These are phyloP conservation scores for Dusona sp. DNA, from an alignment of 2,888 invertebrate genomes.

Conservation along the genomic window DNA sequence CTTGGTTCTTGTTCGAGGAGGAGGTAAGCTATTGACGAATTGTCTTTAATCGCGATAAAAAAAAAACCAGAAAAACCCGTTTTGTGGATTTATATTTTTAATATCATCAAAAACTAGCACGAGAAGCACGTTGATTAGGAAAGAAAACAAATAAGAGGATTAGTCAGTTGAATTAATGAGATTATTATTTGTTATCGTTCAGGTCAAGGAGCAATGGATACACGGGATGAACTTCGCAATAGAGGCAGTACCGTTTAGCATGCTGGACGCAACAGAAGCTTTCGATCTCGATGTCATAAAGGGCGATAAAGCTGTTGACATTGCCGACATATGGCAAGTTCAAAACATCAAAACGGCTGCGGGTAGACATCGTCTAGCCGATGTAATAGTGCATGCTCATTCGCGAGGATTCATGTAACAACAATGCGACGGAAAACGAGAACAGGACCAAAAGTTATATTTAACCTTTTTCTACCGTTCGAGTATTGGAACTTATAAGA, in stretches of 20 bases:
- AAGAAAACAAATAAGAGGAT: neutral
- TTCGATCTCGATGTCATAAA: constrained; percentile 86
- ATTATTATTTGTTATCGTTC: constrained; percentile 12
- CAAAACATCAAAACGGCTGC: constrained; percentile 87
- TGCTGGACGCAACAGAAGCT: constrained; percentile 87
- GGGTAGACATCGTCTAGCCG: constrained; percentile 88
- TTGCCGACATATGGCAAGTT: constrained; percentile 89
- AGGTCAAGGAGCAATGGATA: constrained; percentile 86
- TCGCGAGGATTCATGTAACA: constrained; percentile 87
- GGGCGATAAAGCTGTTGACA: constrained; percentile 86
- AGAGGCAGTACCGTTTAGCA: constrained; percentile 87
- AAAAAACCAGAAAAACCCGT: neutral
- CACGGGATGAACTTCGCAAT: constrained; percentile 87
- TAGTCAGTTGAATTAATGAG: neutral
- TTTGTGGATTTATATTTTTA: neutral
- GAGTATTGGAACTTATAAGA: constrained; percentile 8
- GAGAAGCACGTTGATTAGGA: no score
- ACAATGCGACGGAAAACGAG: neutral
- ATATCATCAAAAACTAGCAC: neutral
- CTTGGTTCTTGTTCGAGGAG: constrained; percentile 85
- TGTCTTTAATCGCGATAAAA: neutral
- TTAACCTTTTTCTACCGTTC: constrained; percentile 40
- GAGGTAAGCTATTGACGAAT: constrained; percentile 81
- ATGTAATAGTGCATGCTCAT: constrained; percentile 88
- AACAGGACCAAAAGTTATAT: neutral